Evolutionary conservation across 2,113 vertebrate species (phyloP).

Genomic region (Struthio camelus): DNA sequence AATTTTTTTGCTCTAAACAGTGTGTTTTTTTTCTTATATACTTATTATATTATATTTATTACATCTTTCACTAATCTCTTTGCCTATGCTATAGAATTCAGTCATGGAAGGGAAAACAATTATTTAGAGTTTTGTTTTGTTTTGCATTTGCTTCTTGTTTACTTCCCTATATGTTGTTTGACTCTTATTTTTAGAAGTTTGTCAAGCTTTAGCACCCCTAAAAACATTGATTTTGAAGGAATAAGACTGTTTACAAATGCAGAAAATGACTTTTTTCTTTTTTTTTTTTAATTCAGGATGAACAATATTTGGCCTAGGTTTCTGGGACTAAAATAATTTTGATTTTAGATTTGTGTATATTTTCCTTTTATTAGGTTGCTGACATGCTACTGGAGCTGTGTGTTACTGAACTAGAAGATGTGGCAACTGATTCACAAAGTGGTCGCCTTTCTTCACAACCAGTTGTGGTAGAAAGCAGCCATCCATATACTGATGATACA

Average conservation of each 20-base stretch:
- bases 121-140: background rate
- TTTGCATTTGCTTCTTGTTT: background rate
- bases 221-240: background rate
- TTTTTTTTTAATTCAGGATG: background rate
- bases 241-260: background rate
- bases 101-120: background rate
- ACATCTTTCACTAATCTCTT: background rate
- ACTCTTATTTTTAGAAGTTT: background rate
- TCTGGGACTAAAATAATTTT: background rate
- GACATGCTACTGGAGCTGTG: slow-evolving; percentile 96
- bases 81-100: background rate
- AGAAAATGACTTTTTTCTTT: background rate
- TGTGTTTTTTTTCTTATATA: background rate
- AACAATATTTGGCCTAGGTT: background rate
- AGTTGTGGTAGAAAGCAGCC: slow-evolving; percentile 97
- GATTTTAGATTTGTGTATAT: background rate
- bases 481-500: slow-evolving; percentile 97
- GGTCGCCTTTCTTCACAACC: slow-evolving; percentile 96
- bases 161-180: background rate
- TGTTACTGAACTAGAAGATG: slow-evolving; percentile 95
- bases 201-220: background rate
- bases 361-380: slow-evolving; percentile 82
- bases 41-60: no score
- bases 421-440: slow-evolving; percentile 96
- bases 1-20: background rate